Percentiles rank a stretch among this genome's conserved stretches.
Conservation (phyloP, 2,888 invertebrate genomes). For the Agrochola lota region DNA sequence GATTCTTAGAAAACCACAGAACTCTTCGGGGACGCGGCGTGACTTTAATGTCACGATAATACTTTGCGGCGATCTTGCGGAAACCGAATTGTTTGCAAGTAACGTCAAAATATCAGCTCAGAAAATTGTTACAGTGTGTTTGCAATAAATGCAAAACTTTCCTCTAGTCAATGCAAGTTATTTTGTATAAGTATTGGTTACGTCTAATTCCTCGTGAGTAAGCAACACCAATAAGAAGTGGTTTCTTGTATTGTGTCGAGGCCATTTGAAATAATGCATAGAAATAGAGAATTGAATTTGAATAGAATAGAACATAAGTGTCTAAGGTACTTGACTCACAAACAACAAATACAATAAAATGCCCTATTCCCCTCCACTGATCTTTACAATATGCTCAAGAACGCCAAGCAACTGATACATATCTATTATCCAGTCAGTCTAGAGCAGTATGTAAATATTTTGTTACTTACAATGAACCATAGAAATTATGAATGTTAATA, state of each 20-base stretch:
- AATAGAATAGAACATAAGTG: conserved; percentile 50
- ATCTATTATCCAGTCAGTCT: conserved; percentile 59
- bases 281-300: conserved; percentile 46
- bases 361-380: conserved; percentile 54
- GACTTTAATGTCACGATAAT: conserved; percentile 29
- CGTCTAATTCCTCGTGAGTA: conserved; percentile 32
- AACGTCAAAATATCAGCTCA: not conserved
- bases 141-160: conserved; percentile 4
- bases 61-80: conserved; percentile 9
- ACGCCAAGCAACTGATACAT: conserved; percentile 60
- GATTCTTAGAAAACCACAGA: conserved; percentile 21
- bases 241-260: conserved; percentile 46
- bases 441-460: conserved; percentile 55
- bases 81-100: conserved; percentile 7
- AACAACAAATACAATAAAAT: conserved; percentile 56
- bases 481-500: conserved; percentile 56
- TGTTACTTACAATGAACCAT: conserved; percentile 58
- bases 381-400: conserved; percentile 58
- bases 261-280: conserved; percentile 40
- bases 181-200: not conserved
- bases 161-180: conserved; percentile 3
- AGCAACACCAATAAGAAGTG: conserved; percentile 31
- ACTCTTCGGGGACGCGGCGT: conserved; percentile 20
- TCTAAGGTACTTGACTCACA: conserved; percentile 44
- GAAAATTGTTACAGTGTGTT: conserved; percentile 4